These are phyloP conservation scores for Serranus cabrilla DNA, from an alignment of 2,797 vertebrate species.

Conservation along the genomic window DNA sequence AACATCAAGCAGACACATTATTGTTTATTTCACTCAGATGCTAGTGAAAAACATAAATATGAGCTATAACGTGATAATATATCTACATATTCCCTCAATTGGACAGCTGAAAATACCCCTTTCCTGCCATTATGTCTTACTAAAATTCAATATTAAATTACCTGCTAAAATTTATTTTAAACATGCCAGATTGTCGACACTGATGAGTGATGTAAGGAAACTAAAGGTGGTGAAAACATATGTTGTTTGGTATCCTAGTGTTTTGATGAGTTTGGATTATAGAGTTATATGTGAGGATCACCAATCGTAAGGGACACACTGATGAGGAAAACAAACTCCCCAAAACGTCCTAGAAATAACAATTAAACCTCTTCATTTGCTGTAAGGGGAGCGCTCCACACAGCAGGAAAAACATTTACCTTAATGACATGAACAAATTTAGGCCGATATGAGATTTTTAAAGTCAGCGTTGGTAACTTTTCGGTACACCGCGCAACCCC, in stretches of 20 bases:
- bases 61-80: background rate
- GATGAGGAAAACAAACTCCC: background rate
- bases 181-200: background rate
- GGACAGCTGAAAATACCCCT: too few species aligned
- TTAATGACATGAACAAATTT: slow-evolving; percentile 26
- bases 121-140: background rate
- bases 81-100: background rate
- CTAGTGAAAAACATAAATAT: background rate
- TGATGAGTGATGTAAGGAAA: background rate
- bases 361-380: background rate
- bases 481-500: background rate
- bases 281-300: background rate
- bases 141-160: background rate
- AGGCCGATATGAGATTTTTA: slow-evolving; percentile 17
- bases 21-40: background rate
- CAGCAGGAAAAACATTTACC: background rate
- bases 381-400: background rate
- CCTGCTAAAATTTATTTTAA: background rate
- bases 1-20: background rate
- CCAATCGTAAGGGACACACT: background rate
- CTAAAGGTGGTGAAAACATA: background rate
- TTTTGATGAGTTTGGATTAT: background rate
- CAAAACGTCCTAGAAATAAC: slow-evolving; percentile 5
- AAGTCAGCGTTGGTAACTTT: slow-evolving; percentile 17
- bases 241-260: background rate